Conservation (phyloP, 2,113 vertebrate species). For the Thinocorus orbignyianus region DNA sequence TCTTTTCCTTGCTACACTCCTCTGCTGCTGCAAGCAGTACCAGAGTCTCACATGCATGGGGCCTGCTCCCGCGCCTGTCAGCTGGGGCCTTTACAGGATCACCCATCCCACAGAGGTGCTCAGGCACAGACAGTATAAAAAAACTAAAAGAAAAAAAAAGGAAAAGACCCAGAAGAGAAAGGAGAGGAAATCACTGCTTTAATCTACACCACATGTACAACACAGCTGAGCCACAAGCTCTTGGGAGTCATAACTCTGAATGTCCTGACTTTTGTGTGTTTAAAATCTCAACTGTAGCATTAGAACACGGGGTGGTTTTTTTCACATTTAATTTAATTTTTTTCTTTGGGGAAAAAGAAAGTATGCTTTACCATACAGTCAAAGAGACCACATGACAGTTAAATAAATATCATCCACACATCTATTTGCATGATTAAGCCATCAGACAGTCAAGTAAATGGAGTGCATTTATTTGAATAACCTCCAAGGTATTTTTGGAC, state of each 20-base stretch:
- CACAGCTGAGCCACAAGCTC: conserved; percentile 38
- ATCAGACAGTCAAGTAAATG: conserved; percentile 39
- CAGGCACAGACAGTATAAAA: not conserved
- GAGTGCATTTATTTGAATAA: conserved; percentile 40
- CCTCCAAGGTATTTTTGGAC: conserved; percentile 22
- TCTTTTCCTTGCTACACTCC: not conserved
- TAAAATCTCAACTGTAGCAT: conserved; percentile 62
- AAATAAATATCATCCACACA: conserved; percentile 52
- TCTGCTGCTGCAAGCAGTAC: rapidly evolving
- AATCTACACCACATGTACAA: conserved; percentile 67
- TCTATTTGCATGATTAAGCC: conserved; percentile 58
- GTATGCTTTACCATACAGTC: conserved; percentile 3
- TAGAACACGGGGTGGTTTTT: conserved; percentile 6
- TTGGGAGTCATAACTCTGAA: conserved; percentile 57
- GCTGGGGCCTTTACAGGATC: not conserved
- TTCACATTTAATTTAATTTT: conserved; percentile 34
- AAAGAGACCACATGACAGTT: conserved; percentile 35
- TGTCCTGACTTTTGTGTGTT: conserved; percentile 58
- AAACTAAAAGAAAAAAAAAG: not conserved
- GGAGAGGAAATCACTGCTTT: conserved; percentile 45
- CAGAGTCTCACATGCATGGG: not conserved
- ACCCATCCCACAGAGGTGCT: not conserved
- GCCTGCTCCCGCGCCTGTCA: not conserved
- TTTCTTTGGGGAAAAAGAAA: conserved; percentile 36
- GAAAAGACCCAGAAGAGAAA: conserved; percentile 2